Evolutionary conservation across 2,888 invertebrate species (phyloP).

Genomic region (Abrostola triplasia): DNA sequence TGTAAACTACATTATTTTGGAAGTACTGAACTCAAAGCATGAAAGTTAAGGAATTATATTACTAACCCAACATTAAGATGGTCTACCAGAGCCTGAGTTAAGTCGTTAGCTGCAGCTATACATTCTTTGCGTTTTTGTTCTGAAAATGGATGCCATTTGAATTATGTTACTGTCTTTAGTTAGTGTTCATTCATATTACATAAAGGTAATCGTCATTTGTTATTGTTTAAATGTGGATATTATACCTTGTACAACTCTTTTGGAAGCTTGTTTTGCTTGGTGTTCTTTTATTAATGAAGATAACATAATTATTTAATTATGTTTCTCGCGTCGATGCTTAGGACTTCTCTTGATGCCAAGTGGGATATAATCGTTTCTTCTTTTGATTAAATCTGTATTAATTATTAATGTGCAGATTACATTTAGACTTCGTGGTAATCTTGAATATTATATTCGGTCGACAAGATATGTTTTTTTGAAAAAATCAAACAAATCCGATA

Average conservation of each 20-base stretch:
- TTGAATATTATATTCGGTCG: too few relatives aligned
- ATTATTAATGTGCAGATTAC: too few relatives aligned
- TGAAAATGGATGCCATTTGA: constrained; percentile 77
- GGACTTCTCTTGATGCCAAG: too few relatives aligned
- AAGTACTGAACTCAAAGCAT: too few relatives aligned
- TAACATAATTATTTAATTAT: constrained; percentile 89
- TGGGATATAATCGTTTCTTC: too few relatives aligned
- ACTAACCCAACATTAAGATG: constrained; percentile 98
- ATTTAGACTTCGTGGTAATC: too few relatives aligned
- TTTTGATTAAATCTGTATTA: too few relatives aligned
- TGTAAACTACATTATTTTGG: neutral
- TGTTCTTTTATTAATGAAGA: constrained; percentile 96
- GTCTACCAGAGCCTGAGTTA: constrained; percentile 98
- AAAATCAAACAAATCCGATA: too few relatives aligned
- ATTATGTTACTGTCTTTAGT: too few relatives aligned
- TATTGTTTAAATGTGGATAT: neutral
- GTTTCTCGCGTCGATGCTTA: constrained; percentile 5
- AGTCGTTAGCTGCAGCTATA: constrained; percentile 95
- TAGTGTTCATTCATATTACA: too few relatives aligned
- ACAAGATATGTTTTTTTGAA: too few relatives aligned
- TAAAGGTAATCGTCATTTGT: too few relatives aligned
- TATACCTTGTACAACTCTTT: constrained; percentile 94
- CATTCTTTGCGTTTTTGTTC: constrained; percentile 98
- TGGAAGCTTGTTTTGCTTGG: constrained; percentile 92
- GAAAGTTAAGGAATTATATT: constrained; percentile 3